These are phyloP conservation scores for Engraulis encrasicolus DNA, from an alignment of 2,113 vertebrate genomes.

Conservation along the genomic window DNA sequence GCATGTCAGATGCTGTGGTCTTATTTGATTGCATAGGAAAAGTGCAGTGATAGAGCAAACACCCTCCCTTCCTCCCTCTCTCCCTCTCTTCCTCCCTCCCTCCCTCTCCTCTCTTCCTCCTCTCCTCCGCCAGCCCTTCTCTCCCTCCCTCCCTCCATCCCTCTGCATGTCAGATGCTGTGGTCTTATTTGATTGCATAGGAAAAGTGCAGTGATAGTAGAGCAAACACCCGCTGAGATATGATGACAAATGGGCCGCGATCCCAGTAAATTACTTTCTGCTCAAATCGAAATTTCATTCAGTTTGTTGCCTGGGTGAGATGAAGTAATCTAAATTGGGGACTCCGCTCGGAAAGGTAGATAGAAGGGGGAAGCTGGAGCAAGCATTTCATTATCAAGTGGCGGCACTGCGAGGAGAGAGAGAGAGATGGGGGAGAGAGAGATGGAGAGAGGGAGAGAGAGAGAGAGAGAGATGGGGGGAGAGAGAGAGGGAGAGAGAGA, in stretches of 20 bases:
- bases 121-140: slow-evolving; percentile 56
- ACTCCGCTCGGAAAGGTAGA: slow-evolving; percentile 97
- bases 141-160: slow-evolving; percentile 59
- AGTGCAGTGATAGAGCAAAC: slow-evolving; percentile 99
- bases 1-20: too few relatives aligned
- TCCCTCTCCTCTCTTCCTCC: slow-evolving; percentile 22
- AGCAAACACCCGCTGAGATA: slow-evolving; percentile 99
- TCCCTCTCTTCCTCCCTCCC: neutral
- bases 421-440: neutral
- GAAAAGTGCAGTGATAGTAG: slow-evolving; percentile 99
- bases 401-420: slow-evolving; percentile 51
- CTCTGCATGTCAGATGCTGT: slow-evolving; percentile 96
- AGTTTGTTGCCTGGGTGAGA: slow-evolving; percentile 99
- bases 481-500: slow-evolving; percentile 41
- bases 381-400: slow-evolving; percentile 99
- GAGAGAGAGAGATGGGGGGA: neutral
- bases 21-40: too few relatives aligned
- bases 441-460: slow-evolving; percentile 18
- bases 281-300: slow-evolving; percentile 99
- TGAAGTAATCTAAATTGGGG: slow-evolving; percentile 99
- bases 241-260: slow-evolving; percentile 99
- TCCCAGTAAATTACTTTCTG: slow-evolving; percentile 99
- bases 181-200: slow-evolving; percentile 99
- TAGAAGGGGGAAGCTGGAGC: slow-evolving; percentile 99
- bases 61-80: slow-evolving; percentile 53